Percentiles rank a stretch among this genome's conserved stretches.
Conservation (phyloP, 2,113 vertebrate species). For the Pholis gunnellus region DNA sequence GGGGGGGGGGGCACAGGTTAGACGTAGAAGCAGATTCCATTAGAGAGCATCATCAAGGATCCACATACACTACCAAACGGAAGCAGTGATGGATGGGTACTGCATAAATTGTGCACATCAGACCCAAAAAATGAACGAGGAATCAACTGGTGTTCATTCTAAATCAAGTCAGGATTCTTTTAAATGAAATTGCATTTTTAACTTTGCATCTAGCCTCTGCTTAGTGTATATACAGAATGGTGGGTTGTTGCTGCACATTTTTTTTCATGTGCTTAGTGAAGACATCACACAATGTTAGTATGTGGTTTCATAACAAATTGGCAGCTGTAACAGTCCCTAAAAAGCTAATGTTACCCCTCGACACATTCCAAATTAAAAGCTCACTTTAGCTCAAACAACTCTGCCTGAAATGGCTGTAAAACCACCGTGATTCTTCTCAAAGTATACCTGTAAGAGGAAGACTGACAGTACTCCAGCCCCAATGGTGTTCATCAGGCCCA, state of each 20-base stretch:
- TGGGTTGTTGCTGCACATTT: background rate
- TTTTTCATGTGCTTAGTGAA: background rate
- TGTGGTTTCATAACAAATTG: background rate
- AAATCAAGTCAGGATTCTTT: conserved; percentile 1
- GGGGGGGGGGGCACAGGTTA: too few species aligned
- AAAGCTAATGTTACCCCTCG: background rate
- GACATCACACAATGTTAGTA: background rate
- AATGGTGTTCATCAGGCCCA: conserved; percentile 86
- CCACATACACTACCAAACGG: background rate
- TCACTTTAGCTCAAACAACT: background rate
- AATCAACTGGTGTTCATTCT: background rate
- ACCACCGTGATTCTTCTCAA: background rate
- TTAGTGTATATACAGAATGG: background rate
- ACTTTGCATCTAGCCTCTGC: background rate
- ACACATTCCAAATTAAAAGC: background rate
- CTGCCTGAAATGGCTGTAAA: background rate
- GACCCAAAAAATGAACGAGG: background rate
- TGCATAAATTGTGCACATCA: background rate
- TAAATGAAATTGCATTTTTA: background rate
- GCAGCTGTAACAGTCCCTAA: background rate
- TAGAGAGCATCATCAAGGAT: background rate
- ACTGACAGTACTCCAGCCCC: conserved; percentile 82
- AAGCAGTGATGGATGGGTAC: background rate
- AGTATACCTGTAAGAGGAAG: conserved; percentile 84
- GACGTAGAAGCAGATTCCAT: background rate